Conservation (phyloP, 2,888 invertebrate species). For the Entomobrya multifasciata region DNA sequence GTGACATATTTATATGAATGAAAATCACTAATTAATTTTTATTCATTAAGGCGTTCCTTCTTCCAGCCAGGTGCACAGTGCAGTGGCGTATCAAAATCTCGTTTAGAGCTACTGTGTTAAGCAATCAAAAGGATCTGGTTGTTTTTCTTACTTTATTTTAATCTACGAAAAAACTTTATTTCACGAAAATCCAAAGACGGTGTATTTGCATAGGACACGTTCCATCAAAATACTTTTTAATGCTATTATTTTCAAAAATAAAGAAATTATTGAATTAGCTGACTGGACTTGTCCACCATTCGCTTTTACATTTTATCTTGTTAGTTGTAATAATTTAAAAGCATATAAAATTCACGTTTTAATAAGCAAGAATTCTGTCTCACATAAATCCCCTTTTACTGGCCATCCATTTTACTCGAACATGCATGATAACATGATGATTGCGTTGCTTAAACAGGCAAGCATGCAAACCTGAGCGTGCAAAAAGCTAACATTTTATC, state of each 20-base stretch:
- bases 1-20: conserved; percentile 11
- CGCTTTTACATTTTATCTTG: too few relatives aligned
- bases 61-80: not conserved
- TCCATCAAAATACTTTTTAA: too few relatives aligned
- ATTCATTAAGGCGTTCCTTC: not conserved
- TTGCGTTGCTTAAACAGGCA: not conserved
- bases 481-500: too few relatives aligned
- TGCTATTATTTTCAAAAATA: too few relatives aligned
- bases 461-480: not conserved
- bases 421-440: not conserved
- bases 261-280: too few relatives aligned
- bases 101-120: conserved; percentile 15
- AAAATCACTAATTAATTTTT: conserved; percentile 14
- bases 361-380: not conserved
- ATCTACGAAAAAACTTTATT: too few relatives aligned
- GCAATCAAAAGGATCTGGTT: conserved; percentile 8
- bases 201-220: too few relatives aligned
- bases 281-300: too few relatives aligned
- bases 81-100: not conserved
- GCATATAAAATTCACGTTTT: not conserved
- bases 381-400: not conserved
- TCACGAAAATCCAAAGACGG: too few relatives aligned
- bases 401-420: not conserved
- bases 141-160: too few relatives aligned
- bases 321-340: too few relatives aligned